Percentiles rank a stretch among this genome's conserved stretches.
Evolutionary conservation across 53 echinoderm and acorn worm genomes (phyloP).

Genomic region (Henricia sp.): DNA sequence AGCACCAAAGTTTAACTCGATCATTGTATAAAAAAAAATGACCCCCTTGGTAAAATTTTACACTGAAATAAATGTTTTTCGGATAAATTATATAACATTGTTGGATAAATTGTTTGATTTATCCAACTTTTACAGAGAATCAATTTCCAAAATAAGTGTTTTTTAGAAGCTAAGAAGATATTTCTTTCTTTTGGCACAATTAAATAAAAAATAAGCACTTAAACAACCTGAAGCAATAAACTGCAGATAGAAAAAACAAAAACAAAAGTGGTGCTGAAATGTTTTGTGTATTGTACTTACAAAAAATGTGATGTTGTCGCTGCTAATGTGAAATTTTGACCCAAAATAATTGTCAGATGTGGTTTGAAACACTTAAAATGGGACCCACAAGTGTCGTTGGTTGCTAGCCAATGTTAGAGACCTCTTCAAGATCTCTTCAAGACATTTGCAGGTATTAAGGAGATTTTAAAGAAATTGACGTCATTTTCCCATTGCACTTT

Average conservation of each 20-base stretch:
- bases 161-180: background rate
- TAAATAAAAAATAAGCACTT: background rate
- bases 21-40: background rate
- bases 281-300: constrained; percentile 37
- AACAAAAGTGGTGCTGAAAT: constrained; percentile 39
- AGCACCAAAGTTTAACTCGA: background rate
- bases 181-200: background rate
- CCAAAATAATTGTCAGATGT: background rate
- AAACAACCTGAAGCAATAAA: constrained; percentile 59
- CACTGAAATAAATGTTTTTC: constrained; percentile 18
- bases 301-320: background rate
- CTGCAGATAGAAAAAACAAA: constrained; percentile 9
- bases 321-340: background rate
- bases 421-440: too few relatives aligned
- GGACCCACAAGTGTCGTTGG: too few relatives aligned
- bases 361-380: background rate
- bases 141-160: background rate
- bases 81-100: background rate
- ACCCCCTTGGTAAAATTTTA: background rate
- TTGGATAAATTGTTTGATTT: background rate
- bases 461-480: background rate
- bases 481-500: background rate
- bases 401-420: too few relatives aligned
- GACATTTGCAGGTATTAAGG: background rate
- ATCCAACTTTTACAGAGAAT: background rate